A percentile compares a stretch with the other conserved stretches of the same genome.
Evolutionary conservation across 2,888 invertebrate genomes (phyloP).

Genomic region (Tetragonula carbonaria): DNA sequence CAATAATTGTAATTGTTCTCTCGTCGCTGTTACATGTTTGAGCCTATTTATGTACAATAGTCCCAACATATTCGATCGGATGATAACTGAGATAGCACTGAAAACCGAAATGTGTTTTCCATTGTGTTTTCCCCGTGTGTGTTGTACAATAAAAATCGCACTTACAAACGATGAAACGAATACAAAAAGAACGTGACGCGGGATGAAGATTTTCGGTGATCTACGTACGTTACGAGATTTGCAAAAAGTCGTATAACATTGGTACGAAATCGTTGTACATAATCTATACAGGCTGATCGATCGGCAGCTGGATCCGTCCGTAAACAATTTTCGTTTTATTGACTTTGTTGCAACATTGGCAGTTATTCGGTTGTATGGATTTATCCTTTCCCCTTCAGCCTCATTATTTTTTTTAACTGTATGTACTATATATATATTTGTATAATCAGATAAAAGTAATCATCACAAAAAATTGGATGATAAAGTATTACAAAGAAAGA

Average conservation of each 20-base stretch:
- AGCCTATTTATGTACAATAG: slow-evolving; percentile 78
- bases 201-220: slow-evolving; percentile 10
- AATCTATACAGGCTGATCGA: slow-evolving; percentile 43
- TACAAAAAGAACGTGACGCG: neutral
- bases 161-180: slow-evolving; percentile 14
- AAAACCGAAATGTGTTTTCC: slow-evolving; percentile 39
- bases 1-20: slow-evolving; percentile 79
- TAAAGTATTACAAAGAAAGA: neutral
- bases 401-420: neutral
- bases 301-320: slow-evolving; percentile 40
- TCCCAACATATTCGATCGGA: slow-evolving; percentile 69
- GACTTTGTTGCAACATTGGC: slow-evolving; percentile 34
- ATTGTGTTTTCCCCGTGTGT: neutral
- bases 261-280: slow-evolving; percentile 55
- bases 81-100: slow-evolving; percentile 45
- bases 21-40: slow-evolving; percentile 76
- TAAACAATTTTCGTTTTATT: slow-evolving; percentile 41
- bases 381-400: neutral
- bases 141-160: slow-evolving; percentile 27
- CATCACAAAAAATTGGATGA: neutral
- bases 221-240: slow-evolving; percentile 45
- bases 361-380: slow-evolving; percentile 14
- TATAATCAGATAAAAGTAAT: neutral
- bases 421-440: neutral
- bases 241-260: slow-evolving; percentile 56